Base-by-base conservation (phyloP, 2,888 invertebrate species). In the Caenorhabditis macrosperma region DNA sequence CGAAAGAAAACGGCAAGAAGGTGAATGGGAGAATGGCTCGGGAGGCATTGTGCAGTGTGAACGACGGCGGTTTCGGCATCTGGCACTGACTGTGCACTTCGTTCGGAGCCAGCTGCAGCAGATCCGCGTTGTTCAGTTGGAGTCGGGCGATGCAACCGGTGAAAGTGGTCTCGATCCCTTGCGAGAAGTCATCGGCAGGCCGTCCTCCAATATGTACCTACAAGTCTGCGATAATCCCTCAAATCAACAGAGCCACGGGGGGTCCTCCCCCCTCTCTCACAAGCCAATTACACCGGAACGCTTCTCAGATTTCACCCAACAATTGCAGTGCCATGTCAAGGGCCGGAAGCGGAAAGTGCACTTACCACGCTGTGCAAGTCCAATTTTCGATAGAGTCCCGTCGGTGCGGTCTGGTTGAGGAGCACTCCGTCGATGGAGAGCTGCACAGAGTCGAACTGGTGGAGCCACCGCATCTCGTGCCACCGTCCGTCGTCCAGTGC, bases 361-460 rank as follows among this genome's bases (percentile, higher is more conserved):
- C 81, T 66, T 54, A 87, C 88, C 77, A 86, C 77, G 17, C 69
- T 82, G 60, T 90, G 87, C n/a, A 89, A 81, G 81, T 89, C 89
- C 44, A 89, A 78, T 82, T 90, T 89, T 57, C 89, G 63, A 75
- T 90, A 89, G n/a, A 90, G 78, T 15, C 89, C 89, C 7, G 84
- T 84, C 1, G 89, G 88, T 46, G 86, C 85, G 3, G 89, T 89
- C 38, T 84, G 82, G 77, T 89, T 89, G 35, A 86, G 67, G 3
- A 87, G 66, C 10, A 88, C 87, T 9, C 87, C 87, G 67, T 89
- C 89, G 33, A 89, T 84, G 30, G 79, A 78, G 22, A 85, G 67
- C 68, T 89, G 84, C 17, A 89, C 89, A 12, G 87, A 87, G 55
- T 89, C 89, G 69, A 90, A 89, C 55, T 89, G 89, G 66, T 89